A percentile compares a stretch with the other conserved stretches of the same genome.
These are phyloP conservation scores for Drosophila navojoa DNA, from an alignment of 1,140 invertebrate genomes.

Conservation along the genomic window DNA sequence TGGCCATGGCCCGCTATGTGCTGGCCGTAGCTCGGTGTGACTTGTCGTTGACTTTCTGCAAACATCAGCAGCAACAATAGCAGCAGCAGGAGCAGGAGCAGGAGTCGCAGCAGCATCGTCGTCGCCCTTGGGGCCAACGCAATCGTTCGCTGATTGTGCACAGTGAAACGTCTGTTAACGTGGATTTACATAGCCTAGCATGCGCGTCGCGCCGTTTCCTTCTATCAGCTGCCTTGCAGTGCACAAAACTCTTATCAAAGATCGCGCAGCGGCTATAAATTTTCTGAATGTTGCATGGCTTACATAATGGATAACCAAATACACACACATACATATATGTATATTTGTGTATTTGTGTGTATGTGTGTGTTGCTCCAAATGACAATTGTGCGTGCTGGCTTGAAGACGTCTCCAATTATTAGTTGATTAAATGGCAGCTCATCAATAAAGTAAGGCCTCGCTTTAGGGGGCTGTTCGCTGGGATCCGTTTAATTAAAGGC, in stretches of 20 bases:
- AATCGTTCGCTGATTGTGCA: conserved; percentile 38
- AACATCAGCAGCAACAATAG: conserved; percentile 54
- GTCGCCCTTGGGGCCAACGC: conserved; percentile 18
- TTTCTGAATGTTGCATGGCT: conserved; percentile 6
- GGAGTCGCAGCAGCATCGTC: conserved; percentile 6
- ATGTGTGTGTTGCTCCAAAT: conserved; percentile 39
- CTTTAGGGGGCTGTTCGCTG: conserved; percentile 23
- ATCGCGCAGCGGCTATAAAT: conserved; percentile 47
- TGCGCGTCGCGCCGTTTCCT: background rate
- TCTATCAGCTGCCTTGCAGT: conserved; percentile 15
- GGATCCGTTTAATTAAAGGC: conserved; percentile 43
- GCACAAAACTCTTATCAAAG: conserved; percentile 28
- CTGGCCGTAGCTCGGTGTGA: conserved; percentile 1
- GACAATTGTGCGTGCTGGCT: conserved; percentile 69
- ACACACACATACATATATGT: background rate
- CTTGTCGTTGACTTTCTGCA: conserved; percentile 73
- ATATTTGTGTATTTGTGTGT: background rate
- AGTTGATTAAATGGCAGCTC: conserved; percentile 71
- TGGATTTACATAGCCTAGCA: conserved; percentile 39
- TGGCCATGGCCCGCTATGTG: too few species aligned
- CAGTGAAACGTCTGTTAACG: conserved; percentile 40
- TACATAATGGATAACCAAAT: background rate
- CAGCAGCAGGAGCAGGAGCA: conserved; percentile 38
- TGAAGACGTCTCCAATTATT: conserved; percentile 51
- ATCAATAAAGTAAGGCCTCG: conserved; percentile 58